Evolutionary conservation across 2,888 invertebrate species (phyloP).

Genomic region (Ferrisia virgata): DNA sequence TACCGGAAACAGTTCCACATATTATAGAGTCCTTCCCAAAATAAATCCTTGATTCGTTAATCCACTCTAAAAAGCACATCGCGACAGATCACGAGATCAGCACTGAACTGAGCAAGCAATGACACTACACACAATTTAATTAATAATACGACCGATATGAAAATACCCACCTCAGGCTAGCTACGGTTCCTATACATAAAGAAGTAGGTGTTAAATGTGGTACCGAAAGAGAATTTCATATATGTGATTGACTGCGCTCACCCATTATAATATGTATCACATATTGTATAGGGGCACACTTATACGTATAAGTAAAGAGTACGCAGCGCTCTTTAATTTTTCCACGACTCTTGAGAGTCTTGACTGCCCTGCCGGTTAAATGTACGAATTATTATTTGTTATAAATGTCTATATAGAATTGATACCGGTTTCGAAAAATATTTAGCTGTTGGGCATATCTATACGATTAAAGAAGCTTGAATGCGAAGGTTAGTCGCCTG

Average conservation of each 20-base stretch:
- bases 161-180: not conserved
- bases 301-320: not conserved
- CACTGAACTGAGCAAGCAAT: too few relatives aligned
- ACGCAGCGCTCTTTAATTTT: not conserved
- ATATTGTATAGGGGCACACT: not conserved
- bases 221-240: not conserved
- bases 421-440: slow-evolving; percentile 27
- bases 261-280: not conserved
- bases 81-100: not conserved
- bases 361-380: not conserved
- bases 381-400: not conserved
- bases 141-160: not conserved
- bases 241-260: slow-evolving; percentile 8
- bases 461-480: slow-evolving; percentile 18
- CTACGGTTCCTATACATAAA: too few relatives aligned
- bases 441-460: not conserved
- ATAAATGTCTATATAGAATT: not conserved
- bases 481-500: slow-evolving; percentile 21
- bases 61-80: not conserved
- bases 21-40: not conserved
- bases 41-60: slow-evolving; percentile 22
- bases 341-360: too few relatives aligned
- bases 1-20: not conserved
- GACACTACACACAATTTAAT: slow-evolving; percentile 1
- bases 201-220: not conserved